Conservation (phyloP, 2,113 vertebrate genomes). For the Ophthalmolycus amberensis region DNA sequence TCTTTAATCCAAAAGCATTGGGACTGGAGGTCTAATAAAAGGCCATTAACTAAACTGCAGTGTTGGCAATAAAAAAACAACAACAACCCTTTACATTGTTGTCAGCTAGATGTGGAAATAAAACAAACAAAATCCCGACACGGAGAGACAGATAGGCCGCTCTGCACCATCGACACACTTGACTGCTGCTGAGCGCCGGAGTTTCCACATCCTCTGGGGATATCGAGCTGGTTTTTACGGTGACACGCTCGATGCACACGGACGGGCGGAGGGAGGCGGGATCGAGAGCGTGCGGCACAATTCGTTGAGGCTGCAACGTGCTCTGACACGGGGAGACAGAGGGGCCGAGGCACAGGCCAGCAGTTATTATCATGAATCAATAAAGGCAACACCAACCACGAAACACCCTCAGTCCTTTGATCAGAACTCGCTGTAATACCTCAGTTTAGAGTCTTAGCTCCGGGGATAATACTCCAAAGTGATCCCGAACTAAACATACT, state of each 20-base stretch:
- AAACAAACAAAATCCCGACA: neutral
- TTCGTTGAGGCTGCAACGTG: slow-evolving; percentile 55
- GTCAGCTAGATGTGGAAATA: neutral
- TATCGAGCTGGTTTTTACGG: slow-evolving; percentile 58
- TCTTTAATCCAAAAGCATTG: neutral
- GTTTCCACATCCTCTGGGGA: slow-evolving; percentile 66
- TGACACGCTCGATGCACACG: slow-evolving; percentile 58
- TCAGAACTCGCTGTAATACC: neutral
- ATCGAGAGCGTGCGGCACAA: slow-evolving; percentile 60
- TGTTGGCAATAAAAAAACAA: neutral
- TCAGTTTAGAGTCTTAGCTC: slow-evolving; percentile 6
- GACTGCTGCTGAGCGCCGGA: slow-evolving; percentile 57
- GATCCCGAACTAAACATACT: slow-evolving; percentile 1
- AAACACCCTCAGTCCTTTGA: slow-evolving; percentile 6
- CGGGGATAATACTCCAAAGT: slow-evolving; percentile 7
- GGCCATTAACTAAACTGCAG: slow-evolving; percentile 12
- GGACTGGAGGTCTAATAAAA: slow-evolving; percentile 3
- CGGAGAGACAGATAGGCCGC: slow-evolving; percentile 36
- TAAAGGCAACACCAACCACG: slow-evolving; percentile 41
- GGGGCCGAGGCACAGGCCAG: slow-evolving; percentile 27
- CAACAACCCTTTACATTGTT: slow-evolving; percentile 11
- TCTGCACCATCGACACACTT: slow-evolving; percentile 44
- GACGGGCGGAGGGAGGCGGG: neutral
- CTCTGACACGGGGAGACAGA: slow-evolving; percentile 47
- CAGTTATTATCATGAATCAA: slow-evolving; percentile 79